Evolutionary conservation across 2,113 vertebrate genomes (phyloP).

Genomic region (Myiozetetes cayanensis): DNA sequence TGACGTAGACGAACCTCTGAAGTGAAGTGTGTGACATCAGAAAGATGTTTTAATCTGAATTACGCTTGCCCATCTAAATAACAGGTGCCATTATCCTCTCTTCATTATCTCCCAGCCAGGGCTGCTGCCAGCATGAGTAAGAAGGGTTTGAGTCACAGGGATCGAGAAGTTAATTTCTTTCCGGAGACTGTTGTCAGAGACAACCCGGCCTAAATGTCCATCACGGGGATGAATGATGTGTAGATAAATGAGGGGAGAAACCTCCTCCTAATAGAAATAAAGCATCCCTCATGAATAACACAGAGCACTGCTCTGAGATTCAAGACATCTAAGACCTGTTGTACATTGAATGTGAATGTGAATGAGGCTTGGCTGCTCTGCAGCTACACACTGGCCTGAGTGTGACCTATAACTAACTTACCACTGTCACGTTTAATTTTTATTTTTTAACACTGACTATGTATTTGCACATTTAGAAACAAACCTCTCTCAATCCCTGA

Average conservation of each 20-base stretch:
- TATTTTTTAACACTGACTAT: background rate
- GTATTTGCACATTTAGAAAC: background rate
- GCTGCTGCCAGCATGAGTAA: slow-evolving; percentile 43
- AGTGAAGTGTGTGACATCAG: slow-evolving; percentile 35
- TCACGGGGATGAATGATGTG: background rate
- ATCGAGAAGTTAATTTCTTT: slow-evolving; percentile 16
- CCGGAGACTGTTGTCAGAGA: background rate
- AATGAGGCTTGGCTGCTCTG: background rate
- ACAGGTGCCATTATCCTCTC: background rate
- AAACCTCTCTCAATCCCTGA: background rate
- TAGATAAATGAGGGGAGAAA: background rate
- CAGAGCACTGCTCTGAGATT: background rate
- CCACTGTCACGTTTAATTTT: background rate
- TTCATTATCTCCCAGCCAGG: slow-evolving; percentile 8
- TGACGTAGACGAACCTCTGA: background rate
- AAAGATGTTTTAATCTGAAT: slow-evolving; percentile 32
- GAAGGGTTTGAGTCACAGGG: slow-evolving; percentile 44
- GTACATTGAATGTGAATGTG: background rate
- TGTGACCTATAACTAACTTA: background rate
- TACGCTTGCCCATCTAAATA: background rate
- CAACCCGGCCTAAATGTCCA: background rate
- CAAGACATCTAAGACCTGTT: background rate
- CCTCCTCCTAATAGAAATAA: background rate
- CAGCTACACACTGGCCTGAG: background rate
- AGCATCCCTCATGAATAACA: background rate